phyloP scores from a whole-genome alignment of 2,113 vertebrate genomes.

The Aegotheles bennettii region DNA sequence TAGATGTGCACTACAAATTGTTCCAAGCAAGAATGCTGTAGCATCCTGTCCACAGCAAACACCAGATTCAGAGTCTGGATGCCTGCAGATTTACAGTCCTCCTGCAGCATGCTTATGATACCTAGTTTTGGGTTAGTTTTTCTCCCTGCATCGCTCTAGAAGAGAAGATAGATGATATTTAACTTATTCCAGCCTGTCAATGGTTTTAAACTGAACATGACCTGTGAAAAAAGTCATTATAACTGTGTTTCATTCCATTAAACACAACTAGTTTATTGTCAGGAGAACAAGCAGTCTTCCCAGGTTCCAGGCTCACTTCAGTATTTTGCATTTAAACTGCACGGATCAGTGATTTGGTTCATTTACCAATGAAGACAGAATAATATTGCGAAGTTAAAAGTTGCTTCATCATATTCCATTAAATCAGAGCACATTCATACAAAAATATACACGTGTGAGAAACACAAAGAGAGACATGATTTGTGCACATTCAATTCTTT shows the following conservation, averaged over 20 bases:
- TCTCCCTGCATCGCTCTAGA: slow-evolving; percentile 1
- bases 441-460: not conserved
- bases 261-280: slow-evolving; percentile 79
- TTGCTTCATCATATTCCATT: slow-evolving; percentile 76
- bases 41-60: not conserved
- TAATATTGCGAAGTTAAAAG: slow-evolving; percentile 77
- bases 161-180: slow-evolving; percentile 67
- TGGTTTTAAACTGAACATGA: slow-evolving; percentile 78
- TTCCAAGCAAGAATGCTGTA: not conserved
- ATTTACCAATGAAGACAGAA: slow-evolving; percentile 79
- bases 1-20: not conserved
- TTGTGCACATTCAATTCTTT: not conserved
- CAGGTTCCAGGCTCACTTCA: slow-evolving; percentile 70
- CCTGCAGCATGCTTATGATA: not conserved
- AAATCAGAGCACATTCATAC: slow-evolving; percentile 58
- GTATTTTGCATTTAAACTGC: slow-evolving; percentile 76
- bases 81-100: not conserved
- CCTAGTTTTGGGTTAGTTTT: not conserved
- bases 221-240: slow-evolving; percentile 80
- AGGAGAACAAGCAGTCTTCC: slow-evolving; percentile 74
- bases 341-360: slow-evolving; percentile 75
- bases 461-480: not conserved
- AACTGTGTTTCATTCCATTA: slow-evolving; percentile 81
- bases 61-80: not conserved
- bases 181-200: slow-evolving; percentile 72